These are phyloP conservation scores for Rhopilema esculentum DNA, from an alignment of 30 jellyfish, hydroid and myxozoan species.

Conservation along the genomic window DNA sequence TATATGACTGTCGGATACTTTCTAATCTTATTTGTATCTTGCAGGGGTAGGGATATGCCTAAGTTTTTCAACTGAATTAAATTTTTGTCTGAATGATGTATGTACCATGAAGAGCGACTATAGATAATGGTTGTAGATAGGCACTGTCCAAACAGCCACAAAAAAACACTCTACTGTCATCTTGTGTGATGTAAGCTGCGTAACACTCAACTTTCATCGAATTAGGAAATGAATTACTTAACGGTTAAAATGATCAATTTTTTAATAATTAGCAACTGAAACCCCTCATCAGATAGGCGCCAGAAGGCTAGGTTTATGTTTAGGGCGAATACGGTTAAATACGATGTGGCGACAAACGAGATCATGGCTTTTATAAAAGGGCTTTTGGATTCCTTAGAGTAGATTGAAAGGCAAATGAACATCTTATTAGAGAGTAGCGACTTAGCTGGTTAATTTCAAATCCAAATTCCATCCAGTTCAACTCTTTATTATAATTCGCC, in stretches of 20 bases:
- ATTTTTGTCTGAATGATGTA: no score
- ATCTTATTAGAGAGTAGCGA: background rate
- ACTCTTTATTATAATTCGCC: background rate
- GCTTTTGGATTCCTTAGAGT: background rate
- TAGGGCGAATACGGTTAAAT: background rate
- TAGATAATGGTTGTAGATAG: no score
- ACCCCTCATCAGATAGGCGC: background rate
- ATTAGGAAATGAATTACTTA: background rate
- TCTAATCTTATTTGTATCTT: no score
- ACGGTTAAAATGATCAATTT: background rate
- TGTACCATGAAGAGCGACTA: no score
- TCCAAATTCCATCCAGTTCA: background rate
- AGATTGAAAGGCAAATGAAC: background rate
- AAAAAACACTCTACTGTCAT: no score
- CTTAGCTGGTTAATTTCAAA: background rate
- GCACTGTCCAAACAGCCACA: no score
- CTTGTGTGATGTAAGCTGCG: background rate
- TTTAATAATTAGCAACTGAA: background rate
- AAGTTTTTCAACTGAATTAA: no score
- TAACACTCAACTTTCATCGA: background rate
- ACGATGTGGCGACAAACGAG: background rate
- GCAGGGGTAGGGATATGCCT: no score
- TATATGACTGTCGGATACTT: no score
- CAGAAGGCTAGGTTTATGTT: background rate
- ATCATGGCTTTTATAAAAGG: background rate